Evolutionary conservation across 2,113 vertebrate genomes (phyloP), one percentile per base, ranked within the genome.

Genomic region (Vulpes vulpes): DNA sequence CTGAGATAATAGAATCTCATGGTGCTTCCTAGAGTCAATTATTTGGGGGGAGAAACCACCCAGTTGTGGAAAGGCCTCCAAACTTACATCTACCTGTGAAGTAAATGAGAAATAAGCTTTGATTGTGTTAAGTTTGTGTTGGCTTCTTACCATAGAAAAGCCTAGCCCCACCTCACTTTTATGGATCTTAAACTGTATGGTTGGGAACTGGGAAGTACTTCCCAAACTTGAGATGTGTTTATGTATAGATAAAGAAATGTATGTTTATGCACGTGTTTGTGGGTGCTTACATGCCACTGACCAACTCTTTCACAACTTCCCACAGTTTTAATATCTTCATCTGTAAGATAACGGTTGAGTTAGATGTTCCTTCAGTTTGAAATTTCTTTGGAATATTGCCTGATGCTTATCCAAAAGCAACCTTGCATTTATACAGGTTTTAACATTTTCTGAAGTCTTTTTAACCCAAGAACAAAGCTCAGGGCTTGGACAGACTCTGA

Each of bases 401-500:
- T 84, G 80, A 96, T 85, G 43, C 22, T 88, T 98, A 91, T 94
- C 82, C 87, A 95, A 94, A 95, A 95, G 82, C 22, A 84, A 20
- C 62, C 76, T 60, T 88, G 30, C 25, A 6, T 96, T 96, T 98
- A 71, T 85, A 95, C 59, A 76, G 67, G 64, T 82, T 49, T 96
- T 67, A 94, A 82, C 30, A 89, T 93, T 82, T 87, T 96, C 82
- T 93, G 62, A 97, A 95, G 57, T 94, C 91, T 89, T 97, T 98
- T 96, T 88, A 97, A 94, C 82, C 57, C 12, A 92, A 95, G 81
- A 96, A 98, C 95, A 97, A 96, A 98, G 95, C 94, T 95, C 49
- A 43, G 69, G n/a, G 62, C 73, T 97, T 96, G 82, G 85, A 55
- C 90, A 97, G 78, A 80, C 85, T 95, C 93, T 97, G 95, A 97